phyloP scores from a whole-genome alignment of 2,888 invertebrate genomes.

The Muschampia plurimacula region DNA sequence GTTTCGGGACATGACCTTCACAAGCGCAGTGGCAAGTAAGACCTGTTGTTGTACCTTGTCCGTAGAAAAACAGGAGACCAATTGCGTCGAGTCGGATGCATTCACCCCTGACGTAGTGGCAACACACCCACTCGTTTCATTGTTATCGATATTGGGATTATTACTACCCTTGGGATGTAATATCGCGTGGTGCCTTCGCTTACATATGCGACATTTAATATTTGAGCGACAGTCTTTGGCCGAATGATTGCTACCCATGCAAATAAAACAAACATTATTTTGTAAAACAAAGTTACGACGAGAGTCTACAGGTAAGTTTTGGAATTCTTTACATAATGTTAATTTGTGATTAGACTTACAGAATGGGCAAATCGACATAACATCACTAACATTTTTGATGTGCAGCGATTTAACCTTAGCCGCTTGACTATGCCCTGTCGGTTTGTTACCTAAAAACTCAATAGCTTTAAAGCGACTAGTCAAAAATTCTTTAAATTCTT shows the following conservation, averaged over 20 bases:
- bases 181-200: not conserved
- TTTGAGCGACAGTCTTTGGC: constrained; percentile 1
- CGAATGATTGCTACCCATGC: constrained; percentile 17
- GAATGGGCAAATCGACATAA: not conserved
- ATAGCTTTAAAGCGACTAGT: not conserved
- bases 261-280: constrained; percentile 11
- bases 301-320: not conserved
- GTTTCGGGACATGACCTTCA: constrained; percentile 38
- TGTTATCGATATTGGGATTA: not conserved
- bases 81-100: no score
- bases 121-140: not conserved
- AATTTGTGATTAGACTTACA: not conserved
- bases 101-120: not conserved
- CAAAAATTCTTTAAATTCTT: constrained; percentile 5
- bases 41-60: constrained; percentile 14
- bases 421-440: not conserved
- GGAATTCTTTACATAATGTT: not conserved
- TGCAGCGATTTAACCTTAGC: no score
- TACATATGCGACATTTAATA: constrained; percentile 12
- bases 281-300: constrained; percentile 8
- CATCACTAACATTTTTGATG: no score
- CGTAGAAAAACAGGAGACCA: not conserved
- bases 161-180: not conserved
- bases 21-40: constrained; percentile 44
- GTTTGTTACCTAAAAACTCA: constrained; percentile 2